Conservation (phyloP, 2,888 invertebrate species). For the Sipha maydis region DNA sequence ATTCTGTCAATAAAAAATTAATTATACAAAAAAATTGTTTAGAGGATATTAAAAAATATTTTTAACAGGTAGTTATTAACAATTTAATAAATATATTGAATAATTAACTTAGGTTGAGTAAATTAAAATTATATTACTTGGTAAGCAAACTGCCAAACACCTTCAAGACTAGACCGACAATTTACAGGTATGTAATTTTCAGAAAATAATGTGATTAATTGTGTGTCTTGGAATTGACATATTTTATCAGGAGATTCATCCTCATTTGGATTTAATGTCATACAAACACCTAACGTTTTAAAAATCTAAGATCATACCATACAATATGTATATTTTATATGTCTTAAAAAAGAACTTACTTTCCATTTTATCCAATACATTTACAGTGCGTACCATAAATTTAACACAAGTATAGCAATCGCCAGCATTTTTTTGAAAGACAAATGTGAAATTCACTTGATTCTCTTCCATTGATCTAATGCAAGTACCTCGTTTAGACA, state of each 20-base stretch:
- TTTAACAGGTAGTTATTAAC: not conserved
- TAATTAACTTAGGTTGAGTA: not conserved
- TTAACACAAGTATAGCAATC: conserved; percentile 87
- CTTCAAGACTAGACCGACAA: conserved; percentile 91
- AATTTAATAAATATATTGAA: not conserved
- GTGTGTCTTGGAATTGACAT: conserved; percentile 78
- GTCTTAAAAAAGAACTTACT: conserved; percentile 70
- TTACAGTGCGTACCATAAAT: conserved; percentile 84
- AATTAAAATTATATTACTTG: conserved; percentile 70
- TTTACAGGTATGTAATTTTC: conserved; percentile 91
- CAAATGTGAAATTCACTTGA: conserved; percentile 86
- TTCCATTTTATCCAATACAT: conserved; percentile 89
- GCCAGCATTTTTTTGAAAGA: conserved; percentile 72
- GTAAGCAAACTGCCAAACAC: conserved; percentile 95
- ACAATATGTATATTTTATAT: not conserved
- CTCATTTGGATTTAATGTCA: conserved; percentile 74
- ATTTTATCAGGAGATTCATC: conserved; percentile 81
- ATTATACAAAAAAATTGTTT: conserved; percentile 5
- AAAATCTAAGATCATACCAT: not conserved
- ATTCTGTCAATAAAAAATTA: conserved; percentile 71
- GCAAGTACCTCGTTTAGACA: conserved; percentile 81
- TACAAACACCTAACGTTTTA: conserved; percentile 75
- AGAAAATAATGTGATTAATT: conserved; percentile 85
- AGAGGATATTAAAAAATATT: too few relatives aligned
- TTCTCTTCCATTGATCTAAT: conserved; percentile 78